Evolutionary conservation across 2,113 vertebrate species (phyloP).

Genomic region (Chitala chitala): DNA sequence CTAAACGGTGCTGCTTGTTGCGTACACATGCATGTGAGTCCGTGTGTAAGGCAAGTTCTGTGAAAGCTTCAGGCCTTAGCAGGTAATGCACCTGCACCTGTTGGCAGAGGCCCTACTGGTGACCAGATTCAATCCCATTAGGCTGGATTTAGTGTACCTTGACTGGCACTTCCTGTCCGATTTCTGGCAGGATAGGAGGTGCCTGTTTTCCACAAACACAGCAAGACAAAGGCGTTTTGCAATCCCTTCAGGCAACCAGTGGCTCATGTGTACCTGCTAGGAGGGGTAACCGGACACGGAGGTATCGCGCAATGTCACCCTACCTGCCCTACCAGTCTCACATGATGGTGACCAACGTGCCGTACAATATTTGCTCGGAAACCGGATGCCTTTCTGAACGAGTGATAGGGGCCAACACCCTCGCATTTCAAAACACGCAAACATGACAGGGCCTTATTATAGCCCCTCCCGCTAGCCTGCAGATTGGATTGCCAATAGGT

Average conservation of each 20-base stretch:
- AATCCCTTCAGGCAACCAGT: conserved; percentile 3
- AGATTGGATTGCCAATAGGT: conserved; percentile 25
- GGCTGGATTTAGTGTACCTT: conserved; percentile 21
- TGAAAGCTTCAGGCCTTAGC: too few relatives aligned
- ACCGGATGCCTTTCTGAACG: conserved; percentile 29
- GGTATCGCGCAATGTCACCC: conserved; percentile 33
- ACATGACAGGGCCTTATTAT: conserved; percentile 39
- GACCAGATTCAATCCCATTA: conserved; percentile 34
- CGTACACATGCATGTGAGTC: too few relatives aligned
- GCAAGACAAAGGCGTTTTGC: conserved; percentile 16
- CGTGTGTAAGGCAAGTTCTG: too few relatives aligned
- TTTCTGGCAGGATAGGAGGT: conserved; percentile 15
- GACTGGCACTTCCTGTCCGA: conserved; percentile 28
- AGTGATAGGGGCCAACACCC: conserved; percentile 33
- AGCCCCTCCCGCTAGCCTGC: conserved; percentile 21
- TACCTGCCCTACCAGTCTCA: conserved; percentile 24
- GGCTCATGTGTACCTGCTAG: conserved; percentile 31
- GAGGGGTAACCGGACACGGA: conserved; percentile 32
- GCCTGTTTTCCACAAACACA: conserved; percentile 30
- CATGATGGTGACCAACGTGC: conserved; percentile 9
- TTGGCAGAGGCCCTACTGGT: not conserved
- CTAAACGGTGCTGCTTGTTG: too few relatives aligned
- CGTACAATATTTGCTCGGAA: conserved; percentile 18
- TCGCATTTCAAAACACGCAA: conserved; percentile 36
- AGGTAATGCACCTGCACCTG: too few relatives aligned